These are phyloP conservation scores for Perognathus longimembris DNA, from an alignment of 2,113 vertebrate genomes.

Conservation along the genomic window DNA sequence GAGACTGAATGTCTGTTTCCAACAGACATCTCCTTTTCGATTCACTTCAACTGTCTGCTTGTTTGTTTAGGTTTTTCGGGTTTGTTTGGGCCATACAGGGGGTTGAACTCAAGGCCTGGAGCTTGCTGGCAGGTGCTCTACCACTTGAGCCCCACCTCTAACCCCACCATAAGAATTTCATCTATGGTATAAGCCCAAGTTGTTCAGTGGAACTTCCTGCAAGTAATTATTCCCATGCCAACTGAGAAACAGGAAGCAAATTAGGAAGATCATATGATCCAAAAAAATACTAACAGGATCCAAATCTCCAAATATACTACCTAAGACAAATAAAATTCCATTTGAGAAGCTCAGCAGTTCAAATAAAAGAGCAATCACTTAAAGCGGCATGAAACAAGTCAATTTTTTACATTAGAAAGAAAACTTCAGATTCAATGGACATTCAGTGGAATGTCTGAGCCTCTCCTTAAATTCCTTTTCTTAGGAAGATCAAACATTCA, in stretches of 20 bases:
- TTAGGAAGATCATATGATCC: slow-evolving; percentile 31
- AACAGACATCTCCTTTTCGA: not conserved
- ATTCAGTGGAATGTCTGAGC: not conserved
- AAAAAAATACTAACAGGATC: slow-evolving; percentile 49
- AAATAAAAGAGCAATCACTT: not conserved
- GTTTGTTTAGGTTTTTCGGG: too few species aligned
- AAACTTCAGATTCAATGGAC: slow-evolving; percentile 52
- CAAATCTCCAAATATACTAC: slow-evolving; percentile 56
- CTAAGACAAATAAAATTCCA: not conserved
- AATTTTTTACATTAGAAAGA: not conserved
- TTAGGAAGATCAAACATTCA: slow-evolving; percentile 70
- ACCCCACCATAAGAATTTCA: not conserved
- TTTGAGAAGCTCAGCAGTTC: not conserved
- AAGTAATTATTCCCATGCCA: slow-evolving; percentile 52
- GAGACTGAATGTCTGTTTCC: too few species aligned
- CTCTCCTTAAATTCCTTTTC: slow-evolving; percentile 52
- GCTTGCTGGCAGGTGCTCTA: too few species aligned
- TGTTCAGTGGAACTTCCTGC: not conserved
- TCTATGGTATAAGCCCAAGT: not conserved
- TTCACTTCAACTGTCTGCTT: too few species aligned
- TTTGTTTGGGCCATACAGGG: too few species aligned
- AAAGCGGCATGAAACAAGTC: not conserved
- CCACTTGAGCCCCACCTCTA: too few species aligned
- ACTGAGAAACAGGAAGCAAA: slow-evolving; percentile 50
- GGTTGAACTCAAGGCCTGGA: too few species aligned